A percentile compares a stretch with the other conserved stretches of the same genome.
These are phyloP conservation scores for Martes martes DNA, from an alignment of 2,113 vertebrate genomes.

Conservation along the genomic window DNA sequence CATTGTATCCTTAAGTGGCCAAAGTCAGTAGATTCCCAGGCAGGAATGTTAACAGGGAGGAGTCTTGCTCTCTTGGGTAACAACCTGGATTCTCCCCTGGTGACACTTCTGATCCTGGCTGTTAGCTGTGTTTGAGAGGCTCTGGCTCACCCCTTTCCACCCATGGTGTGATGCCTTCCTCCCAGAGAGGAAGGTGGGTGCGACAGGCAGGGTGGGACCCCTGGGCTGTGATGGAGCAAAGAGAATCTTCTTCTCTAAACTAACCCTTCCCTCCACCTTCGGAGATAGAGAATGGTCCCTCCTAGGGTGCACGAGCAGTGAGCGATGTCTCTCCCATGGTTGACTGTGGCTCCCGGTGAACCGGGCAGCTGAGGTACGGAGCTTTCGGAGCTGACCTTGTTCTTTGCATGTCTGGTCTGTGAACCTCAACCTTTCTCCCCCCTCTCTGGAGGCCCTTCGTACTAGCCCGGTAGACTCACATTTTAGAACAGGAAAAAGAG, in stretches of 20 bases:
- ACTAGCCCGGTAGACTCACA: not conserved
- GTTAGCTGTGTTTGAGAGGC: not conserved
- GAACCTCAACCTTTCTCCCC: not conserved
- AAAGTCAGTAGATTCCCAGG: not conserved
- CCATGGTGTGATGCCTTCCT: not conserved
- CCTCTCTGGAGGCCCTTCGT: not conserved
- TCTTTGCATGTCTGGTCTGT: not conserved
- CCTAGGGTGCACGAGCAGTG: not conserved
- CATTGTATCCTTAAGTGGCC: not conserved
- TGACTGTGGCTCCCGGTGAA: not conserved
- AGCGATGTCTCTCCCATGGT: not conserved
- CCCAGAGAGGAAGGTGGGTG: not conserved
- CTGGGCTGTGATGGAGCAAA: not conserved
- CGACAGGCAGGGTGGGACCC: not conserved
- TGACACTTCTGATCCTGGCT: not conserved
- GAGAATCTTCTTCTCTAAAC: not conserved
- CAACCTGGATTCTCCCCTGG: not conserved
- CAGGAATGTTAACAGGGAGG: not conserved
- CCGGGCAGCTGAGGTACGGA: not conserved
- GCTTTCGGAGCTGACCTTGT: not conserved
- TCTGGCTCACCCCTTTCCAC: not conserved
- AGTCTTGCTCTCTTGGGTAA: not conserved
- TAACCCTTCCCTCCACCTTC: not conserved
- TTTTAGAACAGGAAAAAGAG: not conserved
- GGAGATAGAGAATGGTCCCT: not conserved